Conservation (phyloP, 64 coral and sea anemone species). For the Actinia equina region DNA sequence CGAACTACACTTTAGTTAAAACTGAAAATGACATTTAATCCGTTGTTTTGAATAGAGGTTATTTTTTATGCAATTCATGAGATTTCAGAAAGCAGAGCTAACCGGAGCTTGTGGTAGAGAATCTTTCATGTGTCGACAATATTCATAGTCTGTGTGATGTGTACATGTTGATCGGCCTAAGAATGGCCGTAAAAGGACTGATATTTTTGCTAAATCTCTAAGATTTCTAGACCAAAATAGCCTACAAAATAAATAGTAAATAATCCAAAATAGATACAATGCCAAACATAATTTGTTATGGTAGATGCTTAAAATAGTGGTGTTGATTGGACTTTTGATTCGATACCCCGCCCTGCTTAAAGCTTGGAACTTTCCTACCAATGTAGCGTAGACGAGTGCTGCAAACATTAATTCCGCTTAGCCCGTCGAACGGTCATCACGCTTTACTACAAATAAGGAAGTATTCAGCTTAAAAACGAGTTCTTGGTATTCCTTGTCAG, state of each 20-base stretch:
- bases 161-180: background rate
- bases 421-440: background rate
- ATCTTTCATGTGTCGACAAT: background rate
- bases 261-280: background rate
- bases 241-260: background rate
- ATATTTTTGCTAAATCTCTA: background rate
- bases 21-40: background rate
- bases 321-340: background rate
- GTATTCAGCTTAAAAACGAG: background rate
- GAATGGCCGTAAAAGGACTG: background rate
- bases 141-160: background rate
- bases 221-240: constrained; percentile 11
- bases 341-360: background rate
- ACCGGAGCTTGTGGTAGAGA: no score
- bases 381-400: background rate
- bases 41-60: no score
- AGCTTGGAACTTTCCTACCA: background rate
- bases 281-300: background rate
- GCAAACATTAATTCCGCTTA: background rate
- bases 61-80: background rate
- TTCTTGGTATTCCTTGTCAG: background rate
- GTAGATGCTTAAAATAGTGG: background rate
- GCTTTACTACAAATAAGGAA: background rate
- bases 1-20: background rate
- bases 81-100: background rate